Evolutionary conservation across 2,797 vertebrate genomes (phyloP).

Genomic region (Pagetopsis macropterus): DNA sequence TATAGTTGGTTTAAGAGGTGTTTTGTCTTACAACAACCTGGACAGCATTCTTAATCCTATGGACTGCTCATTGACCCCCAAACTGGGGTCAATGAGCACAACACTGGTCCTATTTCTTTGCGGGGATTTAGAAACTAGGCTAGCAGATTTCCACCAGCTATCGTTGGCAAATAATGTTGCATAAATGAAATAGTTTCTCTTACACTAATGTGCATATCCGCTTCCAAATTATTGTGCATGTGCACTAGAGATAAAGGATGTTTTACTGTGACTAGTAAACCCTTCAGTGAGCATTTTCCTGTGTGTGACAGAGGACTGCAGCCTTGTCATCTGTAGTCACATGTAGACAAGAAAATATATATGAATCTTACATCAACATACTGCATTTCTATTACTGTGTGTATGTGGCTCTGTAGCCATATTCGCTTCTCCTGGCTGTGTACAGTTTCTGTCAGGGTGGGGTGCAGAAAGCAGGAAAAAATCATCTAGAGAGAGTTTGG

Average conservation of each 20-base stretch:
- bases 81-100: too few species aligned
- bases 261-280: neutral
- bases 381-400: slow-evolving; percentile 48
- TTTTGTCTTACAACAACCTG: too few species aligned
- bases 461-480: slow-evolving; percentile 44
- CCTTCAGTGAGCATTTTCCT: slow-evolving; percentile 39
- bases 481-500: slow-evolving; percentile 57
- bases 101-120: too few species aligned
- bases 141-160: too few species aligned
- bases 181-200: too few species aligned
- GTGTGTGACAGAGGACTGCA: slow-evolving; percentile 32
- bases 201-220: too few species aligned
- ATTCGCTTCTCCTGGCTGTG: slow-evolving; percentile 43
- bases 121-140: too few species aligned
- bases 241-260: neutral
- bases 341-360: slow-evolving; percentile 50
- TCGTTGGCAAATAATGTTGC: neutral
- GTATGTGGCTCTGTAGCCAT: slow-evolving; percentile 34
- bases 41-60: too few species aligned
- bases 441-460: slow-evolving; percentile 46
- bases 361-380: slow-evolving; percentile 46
- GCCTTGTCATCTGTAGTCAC: slow-evolving; percentile 48
- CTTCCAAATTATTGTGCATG: neutral
- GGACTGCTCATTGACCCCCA: too few species aligned
- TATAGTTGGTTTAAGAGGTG: too few species aligned